Base-by-base conservation (phyloP, 1,140 invertebrate genomes). In the Eumaeus atala region DNA sequence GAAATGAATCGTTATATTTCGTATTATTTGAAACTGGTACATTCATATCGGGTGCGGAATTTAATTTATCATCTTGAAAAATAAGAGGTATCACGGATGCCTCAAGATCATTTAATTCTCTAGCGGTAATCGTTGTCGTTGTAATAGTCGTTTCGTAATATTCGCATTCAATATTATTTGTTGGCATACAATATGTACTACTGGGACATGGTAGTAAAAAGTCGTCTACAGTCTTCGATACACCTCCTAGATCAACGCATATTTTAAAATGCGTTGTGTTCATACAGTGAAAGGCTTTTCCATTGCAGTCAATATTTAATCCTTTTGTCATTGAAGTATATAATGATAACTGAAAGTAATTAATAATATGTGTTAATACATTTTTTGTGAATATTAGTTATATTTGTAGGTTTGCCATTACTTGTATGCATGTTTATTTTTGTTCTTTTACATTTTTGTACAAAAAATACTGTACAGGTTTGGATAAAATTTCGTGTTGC, bases 201-300 rank as follows among this genome's bases (percentile, higher is more conserved):
- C 47, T 58, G 44, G 85, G 85, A 58, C 85, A 88, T 12, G 64
- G 66, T 49, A 86, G 76, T 10, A 70, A 21, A 56, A 83, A 76
- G 21, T 80, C 68, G 17, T 86, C 80, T 0, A 87, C 68, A 12
- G 84, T 78, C 48, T 58, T 72, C 17, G 83, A 81, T 2, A 80
- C 40, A 28, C 83, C 84, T 18, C 86, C 86, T 11, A 84, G 61
- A 59, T 88, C 84, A 12, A 88, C 81, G 54, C 87, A 88, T 66
- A 88, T 84, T 68, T 78, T 80, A 54, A 88, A 88, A 70, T 86
- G 79, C 37, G 83, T 87, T 44, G 77, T 66, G 66, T 87, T 85
- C 14, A 77, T 57, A 50, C 87, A 88, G 48, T 82, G 72, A 62
- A 88, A 88, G 36, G 77, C 67, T 70, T 77, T 87, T 55, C 82